Evolutionary conservation across 1,140 invertebrate genomes (phyloP).

Genomic region (Drosophila orena): DNA sequence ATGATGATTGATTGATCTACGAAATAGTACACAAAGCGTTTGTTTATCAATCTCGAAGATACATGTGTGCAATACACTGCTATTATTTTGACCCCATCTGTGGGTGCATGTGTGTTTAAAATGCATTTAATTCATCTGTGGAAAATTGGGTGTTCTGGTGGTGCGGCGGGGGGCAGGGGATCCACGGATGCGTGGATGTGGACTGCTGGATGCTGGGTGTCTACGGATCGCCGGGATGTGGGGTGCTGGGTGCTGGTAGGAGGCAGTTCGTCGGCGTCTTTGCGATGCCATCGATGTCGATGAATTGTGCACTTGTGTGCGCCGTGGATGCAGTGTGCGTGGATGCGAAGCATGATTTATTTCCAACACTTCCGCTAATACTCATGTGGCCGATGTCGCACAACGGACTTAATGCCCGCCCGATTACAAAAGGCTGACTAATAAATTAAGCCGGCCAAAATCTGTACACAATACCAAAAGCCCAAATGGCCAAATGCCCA

Average conservation of each 20-base stretch:
- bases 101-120: constrained; percentile 39
- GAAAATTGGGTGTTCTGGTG: constrained; percentile 60
- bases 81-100: constrained; percentile 21
- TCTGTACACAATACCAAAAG: constrained; percentile 28
- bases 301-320: constrained; percentile 18
- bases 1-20: neutral
- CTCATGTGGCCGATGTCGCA: constrained; percentile 32
- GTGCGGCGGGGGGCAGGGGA: constrained; percentile 6
- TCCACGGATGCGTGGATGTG: constrained; percentile 13
- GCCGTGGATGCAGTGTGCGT: constrained; percentile 21
- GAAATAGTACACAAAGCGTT: neutral
- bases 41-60: neutral
- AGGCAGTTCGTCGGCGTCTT: constrained; percentile 43
- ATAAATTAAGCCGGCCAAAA: constrained; percentile 48
- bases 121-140: constrained; percentile 68
- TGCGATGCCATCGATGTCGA: constrained; percentile 35
- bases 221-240: constrained; percentile 19
- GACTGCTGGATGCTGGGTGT: constrained; percentile 15
- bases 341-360: constrained; percentile 69
- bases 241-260: constrained; percentile 22
- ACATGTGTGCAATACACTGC: neutral
- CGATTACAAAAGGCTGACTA: constrained; percentile 65
- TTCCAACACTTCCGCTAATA: constrained; percentile 70
- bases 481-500: neutral
- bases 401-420: constrained; percentile 53